A percentile compares a stretch with the other conserved stretches of the same genome.
Evolutionary conservation across 2,888 invertebrate species (phyloP).

Genomic region (Drosophila formosana): DNA sequence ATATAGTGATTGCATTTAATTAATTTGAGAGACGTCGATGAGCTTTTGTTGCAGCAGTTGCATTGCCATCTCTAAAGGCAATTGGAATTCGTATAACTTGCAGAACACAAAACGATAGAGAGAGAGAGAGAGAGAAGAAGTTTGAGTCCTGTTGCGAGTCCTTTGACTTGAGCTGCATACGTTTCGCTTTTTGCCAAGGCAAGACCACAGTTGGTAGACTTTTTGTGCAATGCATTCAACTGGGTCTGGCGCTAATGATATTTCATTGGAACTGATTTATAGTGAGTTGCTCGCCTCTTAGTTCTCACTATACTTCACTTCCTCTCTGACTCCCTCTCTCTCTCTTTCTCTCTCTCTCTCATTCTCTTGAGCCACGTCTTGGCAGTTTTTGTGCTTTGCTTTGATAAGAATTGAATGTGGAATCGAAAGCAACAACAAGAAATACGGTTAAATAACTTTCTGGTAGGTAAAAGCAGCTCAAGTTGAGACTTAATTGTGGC

Average conservation of each 20-base stretch:
- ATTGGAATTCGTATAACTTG: conserved; percentile 20
- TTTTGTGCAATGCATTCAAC: conserved; percentile 17
- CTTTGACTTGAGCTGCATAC: conserved; percentile 28
- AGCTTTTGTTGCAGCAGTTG: neutral
- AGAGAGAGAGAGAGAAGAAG: neutral
- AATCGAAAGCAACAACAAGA: neutral
- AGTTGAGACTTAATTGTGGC: neutral
- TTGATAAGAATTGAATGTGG: conserved; percentile 14
- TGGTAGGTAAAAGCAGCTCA: neutral
- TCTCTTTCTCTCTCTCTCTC: neutral
- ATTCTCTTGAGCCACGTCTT: conserved; percentile 14
- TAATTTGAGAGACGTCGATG: neutral
- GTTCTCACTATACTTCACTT: conserved; percentile 14
- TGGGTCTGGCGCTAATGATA: conserved; percentile 65
- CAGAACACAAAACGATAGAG: neutral
- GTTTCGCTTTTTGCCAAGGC: conserved; percentile 27
- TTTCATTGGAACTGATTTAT: conserved; percentile 79
- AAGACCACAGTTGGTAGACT: conserved; percentile 37
- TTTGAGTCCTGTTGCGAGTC: conserved; percentile 1
- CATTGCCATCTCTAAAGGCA: conserved; percentile 11
- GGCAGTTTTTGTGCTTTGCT: conserved; percentile 34
- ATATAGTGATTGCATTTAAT: too few relatives aligned
- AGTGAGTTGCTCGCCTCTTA: conserved; percentile 47
- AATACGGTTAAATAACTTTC: conserved; percentile 10
- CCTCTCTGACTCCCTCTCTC: neutral